Evolutionary conservation across 2,113 vertebrate species (phyloP).

Genomic region (Phylloscopus trochiloides): DNA sequence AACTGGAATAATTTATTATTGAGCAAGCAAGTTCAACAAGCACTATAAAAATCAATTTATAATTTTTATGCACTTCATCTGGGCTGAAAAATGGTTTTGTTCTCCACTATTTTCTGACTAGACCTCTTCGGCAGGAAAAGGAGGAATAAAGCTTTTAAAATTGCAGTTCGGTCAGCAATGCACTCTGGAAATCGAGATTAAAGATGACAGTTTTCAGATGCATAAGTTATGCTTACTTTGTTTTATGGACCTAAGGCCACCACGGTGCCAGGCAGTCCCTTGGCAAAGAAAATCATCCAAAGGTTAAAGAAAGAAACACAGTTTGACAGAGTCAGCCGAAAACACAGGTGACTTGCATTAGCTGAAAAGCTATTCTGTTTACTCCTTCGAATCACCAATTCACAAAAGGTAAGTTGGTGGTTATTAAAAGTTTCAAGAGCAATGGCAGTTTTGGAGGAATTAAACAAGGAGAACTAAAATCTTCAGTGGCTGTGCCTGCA

Average conservation of each 20-base stretch:
- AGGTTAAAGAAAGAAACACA: slow-evolving; percentile 13
- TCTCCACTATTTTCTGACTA: slow-evolving; percentile 43
- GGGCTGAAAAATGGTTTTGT: slow-evolving; percentile 53
- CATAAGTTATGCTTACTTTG: slow-evolving; percentile 40
- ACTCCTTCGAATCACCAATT: background rate
- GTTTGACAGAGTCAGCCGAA: background rate
- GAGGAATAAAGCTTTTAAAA: slow-evolving; percentile 54
- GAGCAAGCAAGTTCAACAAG: slow-evolving; percentile 62
- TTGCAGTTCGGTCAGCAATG: slow-evolving; percentile 30
- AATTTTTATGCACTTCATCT: slow-evolving; percentile 60
- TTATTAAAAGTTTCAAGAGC: slow-evolving; percentile 10
- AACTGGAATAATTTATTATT: slow-evolving; percentile 61
- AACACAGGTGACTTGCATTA: background rate
- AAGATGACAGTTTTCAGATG: slow-evolving; percentile 55
- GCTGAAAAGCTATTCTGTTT: slow-evolving; percentile 30
- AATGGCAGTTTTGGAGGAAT: background rate
- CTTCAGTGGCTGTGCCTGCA: background rate
- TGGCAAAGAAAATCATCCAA: background rate
- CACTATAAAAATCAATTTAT: slow-evolving; percentile 63
- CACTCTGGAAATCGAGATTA: slow-evolving; percentile 45
- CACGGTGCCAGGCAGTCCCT: background rate
- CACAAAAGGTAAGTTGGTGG: background rate
- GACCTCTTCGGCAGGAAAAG: background rate
- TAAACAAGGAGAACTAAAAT: background rate
- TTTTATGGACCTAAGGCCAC: slow-evolving; percentile 34